Percentiles rank a stretch among this genome's conserved stretches.
These are phyloP conservation scores for Metridium senile DNA, from an alignment of 92 coral and sea anemone species.

Conservation along the genomic window DNA sequence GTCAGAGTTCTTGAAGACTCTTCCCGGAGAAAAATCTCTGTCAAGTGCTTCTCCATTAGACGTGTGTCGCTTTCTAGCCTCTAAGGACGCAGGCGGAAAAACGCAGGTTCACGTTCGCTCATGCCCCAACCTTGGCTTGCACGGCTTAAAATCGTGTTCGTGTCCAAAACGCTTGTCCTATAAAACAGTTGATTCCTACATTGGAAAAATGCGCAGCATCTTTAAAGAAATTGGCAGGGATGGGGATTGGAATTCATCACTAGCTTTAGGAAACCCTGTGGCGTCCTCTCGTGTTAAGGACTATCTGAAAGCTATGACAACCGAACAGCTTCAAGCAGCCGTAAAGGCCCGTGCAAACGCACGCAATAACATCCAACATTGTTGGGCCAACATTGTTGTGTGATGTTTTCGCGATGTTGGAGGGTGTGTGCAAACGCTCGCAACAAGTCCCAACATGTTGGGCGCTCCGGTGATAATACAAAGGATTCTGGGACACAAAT, in stretches of 20 bases:
- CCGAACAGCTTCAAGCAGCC: conserved; percentile 44
- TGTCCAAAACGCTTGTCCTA: conserved; percentile 54
- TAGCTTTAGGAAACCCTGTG: conserved; percentile 56
- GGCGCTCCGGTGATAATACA: too few species aligned
- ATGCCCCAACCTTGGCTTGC: conserved; percentile 14
- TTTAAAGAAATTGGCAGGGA: conserved; percentile 48
- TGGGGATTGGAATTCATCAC: conserved; percentile 57
- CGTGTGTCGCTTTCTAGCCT: conserved; percentile 48
- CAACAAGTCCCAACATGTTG: too few species aligned
- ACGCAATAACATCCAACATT: too few species aligned
- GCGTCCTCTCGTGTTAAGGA: conserved; percentile 31
- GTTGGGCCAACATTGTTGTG: too few species aligned
- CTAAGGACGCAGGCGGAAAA: conserved; percentile 45
- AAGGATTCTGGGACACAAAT: too few species aligned
- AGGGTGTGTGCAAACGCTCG: too few species aligned
- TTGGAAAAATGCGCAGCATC: conserved; percentile 58
- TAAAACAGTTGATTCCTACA: conserved; percentile 57
- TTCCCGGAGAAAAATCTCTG: conserved; percentile 41
- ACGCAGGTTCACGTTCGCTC: conserved; percentile 22
- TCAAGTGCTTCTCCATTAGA: conserved; percentile 42
- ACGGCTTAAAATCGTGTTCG: conserved; percentile 16
- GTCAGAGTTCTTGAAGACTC: conserved; percentile 34
- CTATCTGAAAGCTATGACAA: conserved; percentile 23
- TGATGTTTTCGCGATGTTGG: too few species aligned
- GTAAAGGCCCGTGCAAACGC: too few species aligned